Conservation (phyloP, 2,888 invertebrate genomes). For the Mythimna pallens region DNA sequence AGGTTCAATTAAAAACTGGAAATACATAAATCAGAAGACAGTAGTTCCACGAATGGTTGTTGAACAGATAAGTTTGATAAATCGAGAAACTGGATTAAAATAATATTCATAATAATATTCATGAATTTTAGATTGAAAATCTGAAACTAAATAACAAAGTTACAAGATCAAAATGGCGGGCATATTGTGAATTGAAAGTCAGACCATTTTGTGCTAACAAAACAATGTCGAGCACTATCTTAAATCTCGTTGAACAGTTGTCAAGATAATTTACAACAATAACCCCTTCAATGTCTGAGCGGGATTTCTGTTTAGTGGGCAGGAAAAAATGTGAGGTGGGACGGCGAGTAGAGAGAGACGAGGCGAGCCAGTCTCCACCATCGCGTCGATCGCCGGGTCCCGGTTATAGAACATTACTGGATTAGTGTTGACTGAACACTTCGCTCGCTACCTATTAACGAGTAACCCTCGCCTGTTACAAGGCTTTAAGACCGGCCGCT, state of each 20-base stretch:
- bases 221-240: slow-evolving; percentile 25
- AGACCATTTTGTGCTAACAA: slow-evolving; percentile 17
- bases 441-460: slow-evolving; percentile 44
- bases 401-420: background rate
- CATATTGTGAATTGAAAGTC: slow-evolving; percentile 13
- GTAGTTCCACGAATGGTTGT: background rate
- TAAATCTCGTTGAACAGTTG: slow-evolving; percentile 28
- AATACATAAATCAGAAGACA: background rate
- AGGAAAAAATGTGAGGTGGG: slow-evolving; percentile 27
- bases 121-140: slow-evolving; percentile 32
- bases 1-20: background rate
- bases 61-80: background rate
- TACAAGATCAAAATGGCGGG: slow-evolving; percentile 11
- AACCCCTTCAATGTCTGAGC: slow-evolving; percentile 38
- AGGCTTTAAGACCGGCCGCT: background rate
- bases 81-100: slow-evolving; percentile 12
- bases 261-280: slow-evolving; percentile 32
- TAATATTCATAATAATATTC: slow-evolving; percentile 20
- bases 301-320: slow-evolving; percentile 25
- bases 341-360: too few species aligned
- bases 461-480: slow-evolving; percentile 29
- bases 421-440: slow-evolving; percentile 60
- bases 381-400: slow-evolving; percentile 3
- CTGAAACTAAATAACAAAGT: slow-evolving; percentile 13
- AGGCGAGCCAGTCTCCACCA: background rate